Evolutionary conservation across 2,113 vertebrate species (phyloP).

Genomic region (Trematocara variabile): DNA sequence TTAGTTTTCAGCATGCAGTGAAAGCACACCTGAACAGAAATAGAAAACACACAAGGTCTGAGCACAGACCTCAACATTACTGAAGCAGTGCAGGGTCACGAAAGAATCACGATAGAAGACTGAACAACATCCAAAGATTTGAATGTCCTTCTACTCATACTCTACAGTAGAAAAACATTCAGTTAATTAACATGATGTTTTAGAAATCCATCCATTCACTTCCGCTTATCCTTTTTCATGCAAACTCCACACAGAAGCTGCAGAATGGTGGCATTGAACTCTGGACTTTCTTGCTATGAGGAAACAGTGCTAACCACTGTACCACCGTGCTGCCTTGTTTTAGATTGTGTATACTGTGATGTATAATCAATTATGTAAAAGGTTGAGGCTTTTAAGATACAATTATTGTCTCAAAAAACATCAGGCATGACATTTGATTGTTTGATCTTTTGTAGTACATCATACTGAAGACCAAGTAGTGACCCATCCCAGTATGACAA

Average conservation of each 20-base stretch:
- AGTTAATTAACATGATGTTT: neutral
- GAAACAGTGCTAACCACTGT: neutral
- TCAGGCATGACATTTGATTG: neutral
- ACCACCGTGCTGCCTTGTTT: accelerated
- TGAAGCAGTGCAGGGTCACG: neutral
- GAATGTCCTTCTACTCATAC: neutral
- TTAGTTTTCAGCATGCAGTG: neutral
- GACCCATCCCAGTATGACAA: neutral
- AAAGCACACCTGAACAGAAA: neutral
- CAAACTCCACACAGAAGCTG: neutral
- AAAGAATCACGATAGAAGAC: neutral
- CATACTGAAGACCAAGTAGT: neutral
- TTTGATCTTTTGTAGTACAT: neutral
- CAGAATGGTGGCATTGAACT: neutral
- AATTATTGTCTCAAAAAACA: neutral
- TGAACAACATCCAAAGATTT: neutral
- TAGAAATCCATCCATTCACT: neutral
- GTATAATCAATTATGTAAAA: neutral
- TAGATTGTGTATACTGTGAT: neutral
- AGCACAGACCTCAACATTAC: neutral
- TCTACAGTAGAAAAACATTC: neutral
- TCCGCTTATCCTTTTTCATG: neutral
- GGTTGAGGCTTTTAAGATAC: neutral
- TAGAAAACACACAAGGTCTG: neutral
- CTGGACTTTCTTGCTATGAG: neutral